Evolutionary conservation across 1,140 invertebrate genomes (phyloP).

Genomic region (Macrobrachium rosenbergii): DNA sequence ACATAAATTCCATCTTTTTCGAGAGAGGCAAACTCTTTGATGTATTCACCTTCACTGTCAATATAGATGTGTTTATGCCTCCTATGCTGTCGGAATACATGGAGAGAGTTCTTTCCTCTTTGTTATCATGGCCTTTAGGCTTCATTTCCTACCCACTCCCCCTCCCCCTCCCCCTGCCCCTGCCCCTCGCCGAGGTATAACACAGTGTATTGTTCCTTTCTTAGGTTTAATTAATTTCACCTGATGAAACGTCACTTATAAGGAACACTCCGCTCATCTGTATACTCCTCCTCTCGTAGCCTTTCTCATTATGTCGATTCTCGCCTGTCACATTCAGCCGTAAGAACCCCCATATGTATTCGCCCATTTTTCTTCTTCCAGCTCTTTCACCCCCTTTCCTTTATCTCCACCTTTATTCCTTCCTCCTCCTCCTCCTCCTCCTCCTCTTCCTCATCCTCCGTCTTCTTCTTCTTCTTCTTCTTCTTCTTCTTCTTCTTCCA

Average conservation of each 20-base stretch:
- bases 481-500: not conserved
- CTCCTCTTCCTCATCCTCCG: not conserved
- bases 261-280: not conserved
- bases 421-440: not conserved
- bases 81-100: no score
- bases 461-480: not conserved
- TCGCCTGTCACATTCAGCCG: not conserved
- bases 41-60: no score
- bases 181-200: not conserved
- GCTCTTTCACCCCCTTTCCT: not conserved
- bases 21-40: no score
- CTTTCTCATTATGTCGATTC: not conserved
- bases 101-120: no score
- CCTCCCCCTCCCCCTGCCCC: not conserved
- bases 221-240: not conserved
- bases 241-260: not conserved
- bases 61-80: no score
- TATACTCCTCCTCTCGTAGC: not conserved
- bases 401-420: not conserved
- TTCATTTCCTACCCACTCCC: no score
- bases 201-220: conserved; percentile 10
- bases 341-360: no score
- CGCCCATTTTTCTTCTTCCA: not conserved
- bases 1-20: no score
- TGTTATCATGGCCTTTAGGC: no score